A percentile compares a stretch with the other conserved stretches of the same genome.
phyloP scores from a whole-genome alignment of 1,140 invertebrate species.

The Mycetomoellerius zeteki region DNA sequence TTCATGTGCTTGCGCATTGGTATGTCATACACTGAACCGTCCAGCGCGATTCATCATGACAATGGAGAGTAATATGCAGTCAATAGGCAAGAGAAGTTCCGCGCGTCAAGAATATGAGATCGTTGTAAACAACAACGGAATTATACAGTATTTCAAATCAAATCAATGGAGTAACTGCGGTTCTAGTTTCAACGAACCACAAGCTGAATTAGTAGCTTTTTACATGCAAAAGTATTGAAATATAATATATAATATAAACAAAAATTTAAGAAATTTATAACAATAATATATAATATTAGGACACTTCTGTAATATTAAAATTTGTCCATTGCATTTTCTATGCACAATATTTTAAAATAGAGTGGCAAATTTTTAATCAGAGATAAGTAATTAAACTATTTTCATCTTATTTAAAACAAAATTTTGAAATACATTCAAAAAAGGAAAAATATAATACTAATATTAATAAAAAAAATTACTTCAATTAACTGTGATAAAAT shows the following conservation, averaged over 20 bases:
- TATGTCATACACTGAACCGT: conserved; percentile 88
- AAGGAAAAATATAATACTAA: background rate
- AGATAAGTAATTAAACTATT: background rate
- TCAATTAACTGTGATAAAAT: background rate
- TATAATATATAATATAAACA: background rate
- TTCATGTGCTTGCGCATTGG: conserved; percentile 89
- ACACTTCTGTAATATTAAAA: background rate
- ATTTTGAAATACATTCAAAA: too few relatives aligned
- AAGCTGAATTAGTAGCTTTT: background rate
- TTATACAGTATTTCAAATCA: conserved; percentile 90
- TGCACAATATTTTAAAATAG: too few relatives aligned
- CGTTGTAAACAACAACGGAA: conserved; percentile 89
- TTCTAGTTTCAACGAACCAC: conserved; percentile 88
- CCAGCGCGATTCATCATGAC: conserved; percentile 90
- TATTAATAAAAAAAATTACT: background rate
- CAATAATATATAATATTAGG: background rate
- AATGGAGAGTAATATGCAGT: conserved; percentile 90
- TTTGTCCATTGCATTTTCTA: too few relatives aligned
- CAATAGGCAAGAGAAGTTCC: conserved; percentile 89
- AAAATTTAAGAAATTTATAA: background rate
- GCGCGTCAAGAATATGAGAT: conserved; percentile 89
- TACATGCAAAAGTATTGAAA: background rate
- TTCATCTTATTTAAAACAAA: background rate
- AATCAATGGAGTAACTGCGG: conserved; percentile 90
- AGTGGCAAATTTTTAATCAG: background rate